A percentile compares a stretch with the other conserved stretches of the same genome.
These are phyloP conservation scores for Dugesia japonica DNA, from an alignment of 2,888 invertebrate genomes.

Conservation along the genomic window DNA sequence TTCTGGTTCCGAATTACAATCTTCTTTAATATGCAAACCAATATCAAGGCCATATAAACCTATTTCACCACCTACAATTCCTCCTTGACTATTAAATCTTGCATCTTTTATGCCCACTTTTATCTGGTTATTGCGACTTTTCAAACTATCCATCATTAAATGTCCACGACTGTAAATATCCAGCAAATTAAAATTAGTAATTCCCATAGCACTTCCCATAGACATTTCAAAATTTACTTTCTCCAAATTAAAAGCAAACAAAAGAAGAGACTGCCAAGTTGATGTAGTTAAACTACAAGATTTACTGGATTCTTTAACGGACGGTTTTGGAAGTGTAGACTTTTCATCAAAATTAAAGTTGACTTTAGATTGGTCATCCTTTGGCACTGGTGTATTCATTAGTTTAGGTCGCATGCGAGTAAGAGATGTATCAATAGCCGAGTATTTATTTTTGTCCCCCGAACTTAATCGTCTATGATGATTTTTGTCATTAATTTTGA, in stretches of 20 bases:
- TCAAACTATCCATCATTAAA: constrained; percentile 29
- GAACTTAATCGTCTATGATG: constrained; percentile 26
- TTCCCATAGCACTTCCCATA: constrained; percentile 34
- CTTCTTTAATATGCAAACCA: constrained; percentile 31
- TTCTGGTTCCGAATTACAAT: constrained; percentile 32
- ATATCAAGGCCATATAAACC: constrained; percentile 24
- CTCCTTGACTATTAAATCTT: constrained; percentile 28
- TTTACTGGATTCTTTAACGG: not conserved
- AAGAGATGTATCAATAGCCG: not conserved
- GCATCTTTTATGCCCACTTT: not conserved
- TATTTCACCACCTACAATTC: constrained; percentile 34
- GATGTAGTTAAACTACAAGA: constrained; percentile 24
- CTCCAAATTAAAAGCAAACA: constrained; percentile 29
- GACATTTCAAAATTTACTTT: constrained; percentile 31
- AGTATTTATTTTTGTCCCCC: constrained; percentile 12
- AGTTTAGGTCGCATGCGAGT: not conserved
- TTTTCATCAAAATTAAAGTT: not conserved
- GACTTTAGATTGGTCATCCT: not conserved
- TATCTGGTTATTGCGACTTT: constrained; percentile 17
- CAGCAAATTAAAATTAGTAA: constrained; percentile 29
- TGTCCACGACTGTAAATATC: constrained; percentile 25
- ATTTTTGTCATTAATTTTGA: not conserved
- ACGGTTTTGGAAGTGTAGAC: not conserved
- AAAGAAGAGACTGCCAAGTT: constrained; percentile 28
- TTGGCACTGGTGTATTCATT: not conserved